Evolutionary conservation across 2,797 vertebrate species (phyloP), one percentile per base, ranked within the genome.

Genomic region (Typhlichthys subterraneus): DNA sequence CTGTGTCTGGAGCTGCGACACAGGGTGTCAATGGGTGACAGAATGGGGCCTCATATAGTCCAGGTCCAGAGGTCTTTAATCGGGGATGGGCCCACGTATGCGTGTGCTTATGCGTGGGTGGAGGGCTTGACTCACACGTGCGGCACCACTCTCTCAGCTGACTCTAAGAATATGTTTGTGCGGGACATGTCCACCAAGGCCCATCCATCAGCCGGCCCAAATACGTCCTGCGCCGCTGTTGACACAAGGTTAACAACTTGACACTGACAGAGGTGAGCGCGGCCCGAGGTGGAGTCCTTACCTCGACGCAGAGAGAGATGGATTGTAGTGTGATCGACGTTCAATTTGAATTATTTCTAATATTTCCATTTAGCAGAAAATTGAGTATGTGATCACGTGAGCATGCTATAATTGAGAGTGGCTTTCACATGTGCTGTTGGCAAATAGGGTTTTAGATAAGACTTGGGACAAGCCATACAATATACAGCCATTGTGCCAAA

Each of bases 221-320:
- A 92, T 89, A 85, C 80, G 83, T 84, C 87, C 87, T 83, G 90
- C 84, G 77, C 89, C 87, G 62, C 88, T 87, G 90, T 86, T 93
- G 93, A 94, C 93, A 89, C 7, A 82, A 81, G 93, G 93, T 94
- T 94, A 94, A 94, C 93, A 93, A 93, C 93, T 93, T 92, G 92
- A 92, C 93, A 93, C 90, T 91, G 91, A 92, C 87, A 76, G 88
- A 87, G 83, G 84, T 87, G 88, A 87, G 83, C 71, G 81, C 85
- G 68, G 85, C 87, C 79, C 31, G 62, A 54, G 60, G 83, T 76
- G 79, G 76, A 81, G 79, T 33, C 57, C 72, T 72, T 73, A 50
- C 67, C 17, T 76, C 73, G 83, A 86, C 75, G 71, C 69, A 68
- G 53, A 83, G 73, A 71, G 79, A 85, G 86, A 88, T 85, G 78